Evolutionary conservation across 53 echinoderm and acorn worm species (phyloP), one percentile per base, ranked within the genome.

Genomic region (Crossaster papposus): DNA sequence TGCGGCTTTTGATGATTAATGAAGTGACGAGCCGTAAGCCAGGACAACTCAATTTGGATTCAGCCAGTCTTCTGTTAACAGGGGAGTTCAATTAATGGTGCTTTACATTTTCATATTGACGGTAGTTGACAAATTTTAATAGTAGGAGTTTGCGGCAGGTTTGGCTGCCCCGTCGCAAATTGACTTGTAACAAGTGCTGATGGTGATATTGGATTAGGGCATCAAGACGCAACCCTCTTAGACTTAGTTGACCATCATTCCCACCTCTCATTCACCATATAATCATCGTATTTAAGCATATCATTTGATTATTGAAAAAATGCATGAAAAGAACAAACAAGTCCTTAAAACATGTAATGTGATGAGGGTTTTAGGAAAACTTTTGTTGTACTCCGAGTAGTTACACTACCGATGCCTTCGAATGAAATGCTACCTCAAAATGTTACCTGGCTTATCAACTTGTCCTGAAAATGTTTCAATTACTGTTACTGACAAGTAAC

Each of bases 401-500:
- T 15, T 58, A 14, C 2, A 24, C 74, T 24, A 14, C 35, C 28
- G 9, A 68, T 33, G 74, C 35, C 22, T 73, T 36, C 74, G 14
- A 73, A 73, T 73, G 74, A 73, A 73, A 35, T 73, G 34, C 74
- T 73, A 73, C 74, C 74, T 73, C 74, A 73, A 34, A 68, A 73
- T 73, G 15, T 30, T 70, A 30, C 31, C 31, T 31, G 20, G 34
- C 35, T 73, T 33, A 32, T 34, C 30, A 14, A 6, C 35, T 36
- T 34, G 4, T 28, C 35, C 74, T 34, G 32, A 68, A 24, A 68
- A 68, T 18, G 28, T 68, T 12, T n/a, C n/a, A n/a, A n/a, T n/a
- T 68, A 9, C 28, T 26, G 26, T 10, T 26, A 68, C 24, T 58
- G 28, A 68, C 7, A 26, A 68, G 24, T 26, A 68, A 28, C 68